These are phyloP conservation scores for Harpegnathos saltator DNA, from an alignment of 1,140 invertebrate species.

Conservation along the genomic window DNA sequence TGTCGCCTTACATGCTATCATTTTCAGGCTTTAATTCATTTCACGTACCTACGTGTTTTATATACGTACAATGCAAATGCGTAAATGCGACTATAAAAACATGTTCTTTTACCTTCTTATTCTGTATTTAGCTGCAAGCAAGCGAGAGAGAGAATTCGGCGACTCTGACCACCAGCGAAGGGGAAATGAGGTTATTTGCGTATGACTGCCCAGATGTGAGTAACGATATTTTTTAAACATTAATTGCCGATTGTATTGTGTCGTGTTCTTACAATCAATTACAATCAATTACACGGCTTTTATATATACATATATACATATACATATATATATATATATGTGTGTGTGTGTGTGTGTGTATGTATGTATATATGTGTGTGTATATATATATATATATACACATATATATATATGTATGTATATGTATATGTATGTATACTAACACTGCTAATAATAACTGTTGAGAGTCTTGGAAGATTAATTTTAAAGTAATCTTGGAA, in stretches of 20 bases:
- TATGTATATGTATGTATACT: no score
- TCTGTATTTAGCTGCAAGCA: slow-evolving; percentile 83
- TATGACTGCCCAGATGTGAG: slow-evolving; percentile 85
- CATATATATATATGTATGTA: no score
- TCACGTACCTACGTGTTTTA: no score
- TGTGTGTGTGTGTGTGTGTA: no score
- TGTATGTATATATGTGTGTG: no score
- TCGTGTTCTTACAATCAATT: slow-evolving; percentile 39
- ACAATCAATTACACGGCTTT: no score
- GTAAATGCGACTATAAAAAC: slow-evolving; percentile 1
- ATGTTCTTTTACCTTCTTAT: background rate
- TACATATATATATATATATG: no score
- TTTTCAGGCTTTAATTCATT: background rate
- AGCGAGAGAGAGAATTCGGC: slow-evolving; percentile 85
- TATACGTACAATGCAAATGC: background rate
- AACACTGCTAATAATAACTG: slow-evolving; percentile 28
- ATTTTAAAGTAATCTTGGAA: slow-evolving; percentile 9
- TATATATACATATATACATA: no score
- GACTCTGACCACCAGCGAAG: slow-evolving; percentile 84
- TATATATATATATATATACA: no score
- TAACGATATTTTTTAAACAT: slow-evolving; percentile 53
- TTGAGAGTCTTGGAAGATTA: background rate
- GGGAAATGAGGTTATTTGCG: slow-evolving; percentile 84
- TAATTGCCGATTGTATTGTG: slow-evolving; percentile 1
- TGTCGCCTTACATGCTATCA: background rate